Evolutionary conservation across 2,888 invertebrate genomes (phyloP), one percentile per base, ranked within the genome.

Genomic region (Dryobota labecula): DNA sequence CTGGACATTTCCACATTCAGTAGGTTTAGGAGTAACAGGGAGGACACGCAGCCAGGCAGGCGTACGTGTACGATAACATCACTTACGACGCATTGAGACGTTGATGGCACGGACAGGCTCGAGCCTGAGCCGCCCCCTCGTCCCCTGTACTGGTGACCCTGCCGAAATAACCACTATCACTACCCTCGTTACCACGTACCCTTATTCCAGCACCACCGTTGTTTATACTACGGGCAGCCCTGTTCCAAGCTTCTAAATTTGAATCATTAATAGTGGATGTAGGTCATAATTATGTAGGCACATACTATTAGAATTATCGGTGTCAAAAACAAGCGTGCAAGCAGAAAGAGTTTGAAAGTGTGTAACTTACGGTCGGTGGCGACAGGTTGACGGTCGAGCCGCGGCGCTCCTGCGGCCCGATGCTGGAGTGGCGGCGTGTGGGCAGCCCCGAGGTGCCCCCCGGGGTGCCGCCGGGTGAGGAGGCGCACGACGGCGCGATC

Each of bases 381-480:
- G 98, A 98, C 76, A 98, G 96, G 95, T 98, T 98, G 84, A 98
- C 97, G 76, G 97, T 97, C 20, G 98, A 98, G 70, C 97, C 97
- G 67, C 98, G 97, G 79, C 98, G 97, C 91, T 99, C 98, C 90
- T 98, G 98, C 0, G 98, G 98, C 33, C 98, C 98, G 86, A 98
- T 98, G 93, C 98, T 98, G 70, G 98, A 99, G 93, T 99, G 99
- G 36, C 99, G 97, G 66, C 99, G 97, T 47, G 98, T 97, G 24
- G 98, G 98, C 75, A 99, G 94, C 0, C 98, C 98, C 43, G 97
- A 96, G 71, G 97, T 97, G 9, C 98, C 97, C 3, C 97, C 97
- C 0, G 97, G 97, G 1, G 95, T 94, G n/a, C 97, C 97, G 7
- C 97, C 97, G 0, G 98, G 98, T 0, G 98, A 98, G 5, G 98